These are phyloP conservation scores for Schrankia costaestrigalis DNA, from an alignment of 2,888 invertebrate genomes.

Conservation along the genomic window DNA sequence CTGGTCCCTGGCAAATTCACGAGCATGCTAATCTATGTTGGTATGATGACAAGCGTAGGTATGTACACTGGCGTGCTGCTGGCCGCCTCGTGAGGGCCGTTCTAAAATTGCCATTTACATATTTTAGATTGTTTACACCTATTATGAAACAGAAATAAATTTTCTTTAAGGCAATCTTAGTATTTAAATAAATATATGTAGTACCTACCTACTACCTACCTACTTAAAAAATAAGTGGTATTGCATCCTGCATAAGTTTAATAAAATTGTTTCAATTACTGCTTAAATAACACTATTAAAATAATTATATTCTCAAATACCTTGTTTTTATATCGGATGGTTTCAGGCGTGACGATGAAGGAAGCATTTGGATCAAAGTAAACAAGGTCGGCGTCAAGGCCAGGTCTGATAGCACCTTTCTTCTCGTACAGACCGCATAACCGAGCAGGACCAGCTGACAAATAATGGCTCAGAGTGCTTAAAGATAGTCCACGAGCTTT, in stretches of 20 bases:
- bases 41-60: no score
- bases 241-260: no score
- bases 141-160: no score
- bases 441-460: slow-evolving; percentile 80
- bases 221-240: not conserved
- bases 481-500: slow-evolving; percentile 70
- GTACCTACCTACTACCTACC: not conserved
- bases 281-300: not conserved
- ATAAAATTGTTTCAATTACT: no score
- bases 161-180: no score
- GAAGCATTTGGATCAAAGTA: slow-evolving; percentile 83
- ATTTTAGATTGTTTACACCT: no score
- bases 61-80: no score
- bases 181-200: no score
- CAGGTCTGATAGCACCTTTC: slow-evolving; percentile 81
- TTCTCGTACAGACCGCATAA: slow-evolving; percentile 77
- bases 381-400: slow-evolving; percentile 85
- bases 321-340: slow-evolving; percentile 83
- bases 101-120: no score
- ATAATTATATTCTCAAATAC: slow-evolving; percentile 27
- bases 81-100: no score
- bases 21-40: no score
- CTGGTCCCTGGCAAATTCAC: no score
- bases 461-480: slow-evolving; percentile 72
- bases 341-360: slow-evolving; percentile 74